These are phyloP conservation scores for Mizuhopecten yessoensis DNA, from an alignment of 1,140 invertebrate species.

Conservation along the genomic window DNA sequence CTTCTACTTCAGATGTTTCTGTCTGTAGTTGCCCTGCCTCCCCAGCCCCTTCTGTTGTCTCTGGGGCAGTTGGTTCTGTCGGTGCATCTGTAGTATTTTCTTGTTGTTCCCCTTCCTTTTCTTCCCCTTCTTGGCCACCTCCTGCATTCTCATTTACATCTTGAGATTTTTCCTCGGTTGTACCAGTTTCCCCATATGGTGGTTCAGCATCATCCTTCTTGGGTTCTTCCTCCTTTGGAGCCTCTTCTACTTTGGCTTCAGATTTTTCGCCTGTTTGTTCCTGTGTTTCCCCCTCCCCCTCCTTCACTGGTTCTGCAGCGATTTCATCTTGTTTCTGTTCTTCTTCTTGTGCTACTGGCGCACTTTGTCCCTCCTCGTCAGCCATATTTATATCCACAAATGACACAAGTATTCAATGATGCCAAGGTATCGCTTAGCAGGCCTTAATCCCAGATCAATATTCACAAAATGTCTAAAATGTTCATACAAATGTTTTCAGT, in stretches of 20 bases:
- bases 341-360: conserved; percentile 44
- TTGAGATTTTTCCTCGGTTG: conserved; percentile 22
- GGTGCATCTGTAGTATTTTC: conserved; percentile 49
- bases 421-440: not conserved
- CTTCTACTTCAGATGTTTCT: conserved; percentile 47
- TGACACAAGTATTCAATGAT: not conserved
- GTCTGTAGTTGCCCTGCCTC: conserved; percentile 28
- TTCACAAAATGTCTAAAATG: not conserved
- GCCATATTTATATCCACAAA: conserved; percentile 55
- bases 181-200: not conserved
- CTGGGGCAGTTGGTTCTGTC: conserved; percentile 37
- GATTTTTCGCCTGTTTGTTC: not conserved
- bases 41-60: conserved; percentile 19
- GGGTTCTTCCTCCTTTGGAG: conserved; percentile 39
- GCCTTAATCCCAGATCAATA: not conserved
- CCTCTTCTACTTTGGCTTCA: conserved; percentile 44
- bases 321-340: conserved; percentile 48
- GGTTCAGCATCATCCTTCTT: not conserved
- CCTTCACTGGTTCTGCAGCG: conserved; percentile 49
- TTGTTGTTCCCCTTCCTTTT: conserved; percentile 50
- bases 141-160: conserved; percentile 48
- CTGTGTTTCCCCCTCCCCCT: not conserved
- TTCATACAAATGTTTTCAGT: not conserved
- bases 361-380: conserved; percentile 63
- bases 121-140: conserved; percentile 44